Percentiles rank a stretch among this genome's conserved stretches.
phyloP scores from a whole-genome alignment of 2,888 invertebrate genomes.

The Eilema sororculum region DNA sequence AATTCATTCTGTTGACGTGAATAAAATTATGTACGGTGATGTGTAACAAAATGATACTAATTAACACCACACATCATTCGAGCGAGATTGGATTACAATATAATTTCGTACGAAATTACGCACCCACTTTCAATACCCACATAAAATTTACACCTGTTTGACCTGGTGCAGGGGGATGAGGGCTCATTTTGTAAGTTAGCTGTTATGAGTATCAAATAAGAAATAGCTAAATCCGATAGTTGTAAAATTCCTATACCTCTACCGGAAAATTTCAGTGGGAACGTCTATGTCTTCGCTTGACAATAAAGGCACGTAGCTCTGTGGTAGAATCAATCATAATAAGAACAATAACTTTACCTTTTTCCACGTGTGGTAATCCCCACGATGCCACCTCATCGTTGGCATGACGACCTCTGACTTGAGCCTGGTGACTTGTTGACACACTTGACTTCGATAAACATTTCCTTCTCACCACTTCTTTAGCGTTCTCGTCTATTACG shows the following conservation, averaged over 20 bases:
- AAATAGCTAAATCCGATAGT: too few relatives aligned
- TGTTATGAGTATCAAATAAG: too few relatives aligned
- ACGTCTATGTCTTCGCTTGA: background rate
- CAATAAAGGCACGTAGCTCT: background rate
- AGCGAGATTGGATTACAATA: background rate
- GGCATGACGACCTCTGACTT: conserved; percentile 1
- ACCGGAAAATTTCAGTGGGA: background rate
- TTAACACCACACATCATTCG: background rate
- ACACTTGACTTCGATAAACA: background rate
- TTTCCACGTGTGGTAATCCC: conserved; percentile 5
- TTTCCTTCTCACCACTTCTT: background rate
- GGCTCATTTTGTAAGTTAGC: too few relatives aligned
- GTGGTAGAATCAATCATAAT: conserved; percentile 3
- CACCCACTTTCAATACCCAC: background rate
- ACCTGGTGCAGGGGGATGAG: too few relatives aligned
- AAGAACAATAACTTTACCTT: conserved; percentile 2
- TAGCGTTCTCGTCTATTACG: background rate
- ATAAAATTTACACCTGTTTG: too few relatives aligned
- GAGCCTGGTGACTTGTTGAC: background rate
- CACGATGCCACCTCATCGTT: background rate
- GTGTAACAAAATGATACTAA: background rate
- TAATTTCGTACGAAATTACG: too few relatives aligned
- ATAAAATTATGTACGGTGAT: background rate
- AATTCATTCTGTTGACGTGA: background rate
- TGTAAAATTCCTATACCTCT: too few relatives aligned